Conservation (phyloP, 2,113 vertebrate species). For the Dicrurus megarhynchus region DNA sequence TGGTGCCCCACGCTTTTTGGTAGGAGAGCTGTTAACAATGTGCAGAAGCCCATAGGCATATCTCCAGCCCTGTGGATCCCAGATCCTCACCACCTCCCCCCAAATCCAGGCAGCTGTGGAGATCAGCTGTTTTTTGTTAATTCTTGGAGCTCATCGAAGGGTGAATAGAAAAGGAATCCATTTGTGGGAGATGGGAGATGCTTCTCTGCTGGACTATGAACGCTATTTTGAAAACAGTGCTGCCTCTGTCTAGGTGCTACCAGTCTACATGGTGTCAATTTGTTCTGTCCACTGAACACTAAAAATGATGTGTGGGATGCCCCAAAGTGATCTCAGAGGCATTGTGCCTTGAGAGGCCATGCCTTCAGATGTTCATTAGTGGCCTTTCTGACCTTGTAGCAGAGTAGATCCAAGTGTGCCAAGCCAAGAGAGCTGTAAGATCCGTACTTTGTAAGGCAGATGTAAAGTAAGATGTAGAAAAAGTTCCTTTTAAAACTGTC, state of each 20-base stretch:
- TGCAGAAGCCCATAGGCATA: background rate
- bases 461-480: background rate
- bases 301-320: background rate
- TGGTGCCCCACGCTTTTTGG: background rate
- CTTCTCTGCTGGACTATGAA: background rate
- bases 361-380: background rate
- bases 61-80: background rate
- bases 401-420: background rate
- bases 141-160: background rate
- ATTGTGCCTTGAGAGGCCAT: background rate
- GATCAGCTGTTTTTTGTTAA: background rate
- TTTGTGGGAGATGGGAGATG: background rate
- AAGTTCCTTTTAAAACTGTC: background rate
- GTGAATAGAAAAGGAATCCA: background rate
- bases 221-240: background rate
- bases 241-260: background rate
- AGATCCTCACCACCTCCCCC: background rate
- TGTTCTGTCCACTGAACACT: background rate
- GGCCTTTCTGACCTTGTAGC: background rate
- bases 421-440: background rate
- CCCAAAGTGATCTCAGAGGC: background rate
- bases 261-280: background rate
- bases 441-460: background rate
- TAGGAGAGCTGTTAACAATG: background rate
- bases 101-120: background rate